phyloP scores from a whole-genome alignment of 2,797 vertebrate genomes.

The Morus bassanus region DNA sequence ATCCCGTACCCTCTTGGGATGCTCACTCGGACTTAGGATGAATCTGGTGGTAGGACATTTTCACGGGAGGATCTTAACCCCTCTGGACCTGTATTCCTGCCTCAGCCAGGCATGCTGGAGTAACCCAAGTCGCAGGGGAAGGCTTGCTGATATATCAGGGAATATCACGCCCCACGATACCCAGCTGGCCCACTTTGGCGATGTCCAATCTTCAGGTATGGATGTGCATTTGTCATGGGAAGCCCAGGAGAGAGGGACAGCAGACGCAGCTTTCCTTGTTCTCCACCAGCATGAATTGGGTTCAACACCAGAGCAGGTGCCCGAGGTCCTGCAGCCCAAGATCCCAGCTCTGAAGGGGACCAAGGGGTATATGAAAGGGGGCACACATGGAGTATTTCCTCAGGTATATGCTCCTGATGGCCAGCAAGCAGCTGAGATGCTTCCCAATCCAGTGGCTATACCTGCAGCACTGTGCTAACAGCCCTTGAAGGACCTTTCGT shows the following conservation, averaged over 20 bases:
- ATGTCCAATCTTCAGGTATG: not conserved
- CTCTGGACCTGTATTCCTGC: not conserved
- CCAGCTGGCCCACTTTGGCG: not conserved
- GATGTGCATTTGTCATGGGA: not conserved
- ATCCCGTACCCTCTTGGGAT: not conserved
- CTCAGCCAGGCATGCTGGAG: not conserved
- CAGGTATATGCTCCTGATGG: rapidly evolving
- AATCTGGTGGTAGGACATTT: not conserved
- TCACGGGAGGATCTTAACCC: not conserved
- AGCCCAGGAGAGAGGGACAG: not conserved
- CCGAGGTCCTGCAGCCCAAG: not conserved
- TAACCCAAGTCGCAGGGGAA: not conserved
- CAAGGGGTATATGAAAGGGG: not conserved
- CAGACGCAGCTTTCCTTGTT: not conserved
- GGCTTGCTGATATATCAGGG: not conserved
- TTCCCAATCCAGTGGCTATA: not conserved
- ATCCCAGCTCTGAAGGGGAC: not conserved
- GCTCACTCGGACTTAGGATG: not conserved
- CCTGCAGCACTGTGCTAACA: not conserved
- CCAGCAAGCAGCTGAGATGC: not conserved
- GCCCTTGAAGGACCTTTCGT: not conserved
- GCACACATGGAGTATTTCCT: not conserved
- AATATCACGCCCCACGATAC: rapidly evolving
- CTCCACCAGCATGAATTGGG: not conserved
- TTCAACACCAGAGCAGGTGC: not conserved